Conservation (phyloP, 1,140 invertebrate species). For the Sinonovacula constricta region DNA sequence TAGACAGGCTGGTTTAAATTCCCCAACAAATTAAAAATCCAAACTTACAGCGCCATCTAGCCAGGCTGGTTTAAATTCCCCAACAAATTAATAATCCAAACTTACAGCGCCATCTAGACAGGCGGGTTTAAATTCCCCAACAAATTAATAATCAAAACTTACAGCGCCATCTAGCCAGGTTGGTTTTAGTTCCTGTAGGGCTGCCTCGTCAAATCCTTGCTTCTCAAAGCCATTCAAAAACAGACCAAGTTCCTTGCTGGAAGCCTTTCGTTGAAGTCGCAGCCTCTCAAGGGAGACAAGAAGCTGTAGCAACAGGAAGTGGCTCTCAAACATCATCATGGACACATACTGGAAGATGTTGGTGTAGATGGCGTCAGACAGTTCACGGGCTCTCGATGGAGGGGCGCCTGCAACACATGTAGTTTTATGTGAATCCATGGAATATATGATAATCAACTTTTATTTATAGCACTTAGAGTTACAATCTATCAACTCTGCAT, state of each 20-base stretch:
- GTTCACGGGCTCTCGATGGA: slow-evolving; percentile 72
- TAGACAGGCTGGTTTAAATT: no score
- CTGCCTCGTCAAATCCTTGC: slow-evolving; percentile 59
- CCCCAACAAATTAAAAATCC: no score
- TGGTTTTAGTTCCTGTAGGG: slow-evolving; percentile 67
- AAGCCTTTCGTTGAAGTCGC: slow-evolving; percentile 62
- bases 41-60: no score
- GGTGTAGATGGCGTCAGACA: slow-evolving; percentile 71
- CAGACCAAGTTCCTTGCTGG: slow-evolving; percentile 71
- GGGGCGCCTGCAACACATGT: slow-evolving; percentile 66
- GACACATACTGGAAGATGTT: slow-evolving; percentile 70
- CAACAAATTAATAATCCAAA: no score
- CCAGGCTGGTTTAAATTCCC: no score
- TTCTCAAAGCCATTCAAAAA: slow-evolving; percentile 76
- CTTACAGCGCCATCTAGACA: no score
- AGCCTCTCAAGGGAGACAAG: slow-evolving; percentile 74
- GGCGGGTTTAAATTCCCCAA: no score
- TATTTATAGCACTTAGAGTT: no score
- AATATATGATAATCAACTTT: no score
- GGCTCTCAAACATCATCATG: slow-evolving; percentile 77
- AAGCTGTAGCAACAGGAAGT: slow-evolving; percentile 70
- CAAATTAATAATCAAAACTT: no score
- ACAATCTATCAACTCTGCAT: no score
- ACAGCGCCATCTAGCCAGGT: slow-evolving; percentile 72
- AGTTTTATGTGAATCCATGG: no score